These are phyloP conservation scores for Drosophila hydei DNA, from an alignment of 1,140 invertebrate species.

Conservation along the genomic window DNA sequence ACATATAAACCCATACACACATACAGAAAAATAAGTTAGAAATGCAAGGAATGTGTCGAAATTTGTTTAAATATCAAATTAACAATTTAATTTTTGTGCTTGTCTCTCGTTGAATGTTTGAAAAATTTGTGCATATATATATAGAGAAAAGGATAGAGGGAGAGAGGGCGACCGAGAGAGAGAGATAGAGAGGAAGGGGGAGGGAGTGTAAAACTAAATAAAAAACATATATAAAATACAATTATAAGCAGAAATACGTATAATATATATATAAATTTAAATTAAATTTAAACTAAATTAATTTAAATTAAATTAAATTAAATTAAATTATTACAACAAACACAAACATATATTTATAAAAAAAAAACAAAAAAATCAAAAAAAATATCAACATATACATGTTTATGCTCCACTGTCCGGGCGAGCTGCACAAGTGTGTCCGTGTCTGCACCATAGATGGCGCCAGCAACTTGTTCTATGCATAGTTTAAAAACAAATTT, in stretches of 20 bases:
- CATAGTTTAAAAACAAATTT: slow-evolving; percentile 49
- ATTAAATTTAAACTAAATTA: slow-evolving; percentile 40
- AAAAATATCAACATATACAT: neutral
- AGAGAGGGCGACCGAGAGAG: neutral
- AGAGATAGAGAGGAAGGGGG: neutral
- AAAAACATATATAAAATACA: neutral
- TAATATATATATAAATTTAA: slow-evolving; percentile 7
- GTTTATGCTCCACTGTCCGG: slow-evolving; percentile 22
- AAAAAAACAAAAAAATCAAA: neutral
- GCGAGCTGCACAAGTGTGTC: neutral
- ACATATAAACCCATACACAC: slow-evolving; percentile 4
- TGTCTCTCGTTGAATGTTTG: slow-evolving; percentile 2
- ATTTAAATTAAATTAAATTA: slow-evolving; percentile 39
- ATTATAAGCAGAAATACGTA: slow-evolving; percentile 7
- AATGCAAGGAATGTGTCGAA: slow-evolving; percentile 45
- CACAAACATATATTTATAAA: slow-evolving; percentile 28
- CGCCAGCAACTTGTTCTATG: slow-evolving; percentile 21
- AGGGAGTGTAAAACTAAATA: neutral
- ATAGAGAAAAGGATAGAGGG: neutral
- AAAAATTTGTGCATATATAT: slow-evolving; percentile 7
- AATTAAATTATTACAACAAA: slow-evolving; percentile 54
- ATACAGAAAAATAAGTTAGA: neutral
- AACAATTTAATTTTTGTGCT: slow-evolving; percentile 42
- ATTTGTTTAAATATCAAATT: slow-evolving; percentile 28
- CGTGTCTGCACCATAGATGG: slow-evolving; percentile 19